Percentiles rank a stretch among this genome's conserved stretches.
phyloP scores from a whole-genome alignment of 2,113 vertebrate species.

The Petrocephalus zakoni region DNA sequence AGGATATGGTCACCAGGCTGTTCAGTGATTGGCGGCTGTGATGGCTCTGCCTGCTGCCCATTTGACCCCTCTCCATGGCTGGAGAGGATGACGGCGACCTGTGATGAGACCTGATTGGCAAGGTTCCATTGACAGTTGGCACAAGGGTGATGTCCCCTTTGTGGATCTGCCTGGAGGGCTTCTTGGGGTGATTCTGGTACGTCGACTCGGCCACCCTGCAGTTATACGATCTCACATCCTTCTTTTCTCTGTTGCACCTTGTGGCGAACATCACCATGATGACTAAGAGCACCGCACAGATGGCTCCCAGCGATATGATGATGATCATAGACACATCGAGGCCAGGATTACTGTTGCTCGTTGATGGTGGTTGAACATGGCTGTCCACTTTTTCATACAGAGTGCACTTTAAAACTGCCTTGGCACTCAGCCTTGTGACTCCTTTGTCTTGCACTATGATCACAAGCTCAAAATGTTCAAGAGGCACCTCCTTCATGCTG shows the following conservation, averaged over 20 bases:
- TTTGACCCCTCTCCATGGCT: slow-evolving; percentile 81
- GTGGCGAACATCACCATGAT: slow-evolving; percentile 91
- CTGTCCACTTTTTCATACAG: slow-evolving; percentile 71
- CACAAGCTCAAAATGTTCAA: slow-evolving; percentile 70
- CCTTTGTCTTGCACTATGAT: slow-evolving; percentile 85
- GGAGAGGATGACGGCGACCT: slow-evolving; percentile 82
- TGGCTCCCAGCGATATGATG: slow-evolving; percentile 81
- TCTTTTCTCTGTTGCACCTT: slow-evolving; percentile 85
- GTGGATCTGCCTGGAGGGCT: slow-evolving; percentile 90
- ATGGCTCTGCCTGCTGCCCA: slow-evolving; percentile 85
- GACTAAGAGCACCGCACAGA: slow-evolving; percentile 77
- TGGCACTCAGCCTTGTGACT: slow-evolving; percentile 75
- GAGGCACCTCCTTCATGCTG: slow-evolving; percentile 70
- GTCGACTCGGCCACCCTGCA: slow-evolving; percentile 89
- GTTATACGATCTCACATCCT: slow-evolving; percentile 91
- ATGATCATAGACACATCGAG: slow-evolving; percentile 81
- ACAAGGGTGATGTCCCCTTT: slow-evolving; percentile 95
- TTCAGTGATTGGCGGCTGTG: slow-evolving; percentile 94
- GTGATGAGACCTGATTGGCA: slow-evolving; percentile 90
- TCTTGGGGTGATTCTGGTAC: slow-evolving; percentile 90
- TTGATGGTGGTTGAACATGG: slow-evolving; percentile 62
- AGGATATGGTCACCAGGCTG: slow-evolving; percentile 95
- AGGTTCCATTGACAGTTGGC: slow-evolving; percentile 84
- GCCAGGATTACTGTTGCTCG: slow-evolving; percentile 58
- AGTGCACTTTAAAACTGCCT: slow-evolving; percentile 74